phyloP scores from a whole-genome alignment of 2,888 invertebrate genomes.

The Rotaria socialis region DNA sequence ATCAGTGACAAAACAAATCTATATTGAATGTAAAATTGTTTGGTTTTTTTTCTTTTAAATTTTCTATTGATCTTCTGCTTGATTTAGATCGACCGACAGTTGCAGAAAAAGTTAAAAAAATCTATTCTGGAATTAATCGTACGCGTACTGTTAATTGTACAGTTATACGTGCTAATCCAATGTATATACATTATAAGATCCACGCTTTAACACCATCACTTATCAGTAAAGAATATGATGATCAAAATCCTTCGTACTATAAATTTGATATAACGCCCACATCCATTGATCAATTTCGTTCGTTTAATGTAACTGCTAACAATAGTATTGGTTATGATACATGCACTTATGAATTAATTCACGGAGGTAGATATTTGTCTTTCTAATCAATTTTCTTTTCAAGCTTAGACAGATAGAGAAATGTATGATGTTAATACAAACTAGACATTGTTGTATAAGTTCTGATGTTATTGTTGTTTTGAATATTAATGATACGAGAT shows the following conservation, averaged over 20 bases:
- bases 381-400: no score
- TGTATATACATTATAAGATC: slow-evolving; percentile 1
- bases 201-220: neutral
- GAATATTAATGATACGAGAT: no score
- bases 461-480: no score
- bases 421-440: no score
- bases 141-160: slow-evolving; percentile 28
- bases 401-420: no score
- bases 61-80: neutral
- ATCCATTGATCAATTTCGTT: slow-evolving; percentile 1
- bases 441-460: no score
- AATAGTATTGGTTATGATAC: slow-evolving; percentile 26
- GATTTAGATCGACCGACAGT: slow-evolving; percentile 7
- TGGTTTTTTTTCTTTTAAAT: neutral
- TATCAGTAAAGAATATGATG: neutral
- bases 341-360: slow-evolving; percentile 32
- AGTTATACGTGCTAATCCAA: slow-evolving; percentile 6
- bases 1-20: neutral
- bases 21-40: slow-evolving; percentile 8
- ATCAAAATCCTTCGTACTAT: neutral
- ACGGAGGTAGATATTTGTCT: neutral
- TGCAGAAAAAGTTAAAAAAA: neutral
- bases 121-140: neutral
- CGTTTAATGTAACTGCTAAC: slow-evolving; percentile 12
- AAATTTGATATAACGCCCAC: neutral